Evolutionary conservation across 2,797 vertebrate genomes (phyloP).

Genomic region (Amniataba percoides): DNA sequence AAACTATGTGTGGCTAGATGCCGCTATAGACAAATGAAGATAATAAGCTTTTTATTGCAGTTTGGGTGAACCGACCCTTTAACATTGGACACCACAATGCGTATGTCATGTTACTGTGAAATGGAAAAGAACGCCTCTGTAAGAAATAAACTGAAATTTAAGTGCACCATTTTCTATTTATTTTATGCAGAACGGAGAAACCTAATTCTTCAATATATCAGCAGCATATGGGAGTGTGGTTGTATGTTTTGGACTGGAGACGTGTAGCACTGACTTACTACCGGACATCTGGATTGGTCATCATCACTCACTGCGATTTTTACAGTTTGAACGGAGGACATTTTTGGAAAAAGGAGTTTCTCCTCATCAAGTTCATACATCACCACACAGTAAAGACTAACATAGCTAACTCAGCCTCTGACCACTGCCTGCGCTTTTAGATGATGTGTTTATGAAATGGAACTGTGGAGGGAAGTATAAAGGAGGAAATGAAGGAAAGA

Average conservation of each 20-base stretch:
- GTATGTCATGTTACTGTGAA: not conserved
- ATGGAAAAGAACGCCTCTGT: not conserved
- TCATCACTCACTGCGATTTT: slow-evolving; percentile 39
- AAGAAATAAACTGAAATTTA: not conserved
- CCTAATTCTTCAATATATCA: slow-evolving; percentile 23
- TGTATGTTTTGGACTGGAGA: slow-evolving; percentile 49
- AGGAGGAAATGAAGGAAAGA: slow-evolving; percentile 34
- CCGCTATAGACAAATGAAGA: not conserved
- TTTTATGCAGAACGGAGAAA: slow-evolving; percentile 17
- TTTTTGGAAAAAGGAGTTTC: slow-evolving; percentile 35
- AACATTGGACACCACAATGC: not conserved
- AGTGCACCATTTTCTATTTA: not conserved
- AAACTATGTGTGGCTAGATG: not conserved
- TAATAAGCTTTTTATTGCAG: not conserved
- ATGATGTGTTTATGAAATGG: slow-evolving; percentile 46
- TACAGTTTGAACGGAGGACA: slow-evolving; percentile 26
- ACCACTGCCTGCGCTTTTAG: slow-evolving; percentile 42
- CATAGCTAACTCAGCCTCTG: slow-evolving; percentile 13
- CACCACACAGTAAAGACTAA: slow-evolving; percentile 35
- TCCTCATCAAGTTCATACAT: slow-evolving; percentile 30
- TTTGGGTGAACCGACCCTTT: not conserved
- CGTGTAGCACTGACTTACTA: slow-evolving; percentile 22
- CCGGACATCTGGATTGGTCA: slow-evolving; percentile 60
- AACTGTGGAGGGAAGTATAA: slow-evolving; percentile 19
- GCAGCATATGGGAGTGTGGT: slow-evolving; percentile 28